Evolutionary conservation across 1,140 invertebrate species (phyloP), one percentile per base, ranked within the genome.

Genomic region (Tetramorium alpestre): DNA sequence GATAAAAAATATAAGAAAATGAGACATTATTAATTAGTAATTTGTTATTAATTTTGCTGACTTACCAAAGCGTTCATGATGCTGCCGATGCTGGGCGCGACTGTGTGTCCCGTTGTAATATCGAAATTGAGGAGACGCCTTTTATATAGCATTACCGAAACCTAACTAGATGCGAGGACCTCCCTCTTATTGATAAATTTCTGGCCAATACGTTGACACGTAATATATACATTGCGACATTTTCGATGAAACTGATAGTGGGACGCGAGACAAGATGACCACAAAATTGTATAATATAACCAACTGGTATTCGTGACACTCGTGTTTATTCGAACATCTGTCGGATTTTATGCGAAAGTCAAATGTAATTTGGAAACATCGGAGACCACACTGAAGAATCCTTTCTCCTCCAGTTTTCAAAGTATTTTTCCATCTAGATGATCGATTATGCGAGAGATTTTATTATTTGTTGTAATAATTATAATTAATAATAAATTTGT

Each of bases 121-220:
- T 81, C 65, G 41, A 62, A 85, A 41, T 73, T 65, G 73, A 85
- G 65, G 65, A 91, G 64, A 47, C 85, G 80, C 87, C 58, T 88
- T 91, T 90, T 89, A 90, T 91, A 91, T 91, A 91, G 64, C 33
- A n/a, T 44, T 70, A 64, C 84, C 70, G 75, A 89, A 90, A 91
- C 81, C 87, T 90, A 69, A 75, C 60, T 41, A 81, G 58, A 60
- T 69, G 28, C 65, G 78, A 89, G 70, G 25, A 89, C 69, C 90
- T 91, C 90, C 65, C 69, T 90, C 89, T 86, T 82, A 88, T 90
- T 88, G 65, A 90, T 84, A 88, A 47, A 86, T 86, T 90, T 86
- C 76, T 88, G 82, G 44, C 49, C 51, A 41, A 33, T 44, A 70
- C 47, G 72, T 90, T 86, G 72, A 90, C 81, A 78, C 41, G 49